Conservation (phyloP, 2,888 invertebrate species). For the Copidosoma aretas region DNA sequence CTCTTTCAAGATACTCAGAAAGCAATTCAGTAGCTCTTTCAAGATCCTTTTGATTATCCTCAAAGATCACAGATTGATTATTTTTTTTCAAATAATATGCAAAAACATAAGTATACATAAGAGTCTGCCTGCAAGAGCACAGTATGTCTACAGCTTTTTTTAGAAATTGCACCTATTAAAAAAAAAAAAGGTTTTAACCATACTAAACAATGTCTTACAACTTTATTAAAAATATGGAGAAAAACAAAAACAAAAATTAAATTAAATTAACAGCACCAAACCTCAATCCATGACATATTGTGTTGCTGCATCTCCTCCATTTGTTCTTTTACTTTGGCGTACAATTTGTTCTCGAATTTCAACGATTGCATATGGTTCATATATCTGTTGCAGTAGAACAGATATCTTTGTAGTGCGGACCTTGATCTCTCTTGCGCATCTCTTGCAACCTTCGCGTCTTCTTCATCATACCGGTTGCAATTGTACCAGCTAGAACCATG, state of each 20-base stretch:
- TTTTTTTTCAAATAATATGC: slow-evolving; percentile 97
- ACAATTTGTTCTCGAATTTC: slow-evolving; percentile 96
- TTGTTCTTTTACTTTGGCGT: slow-evolving; percentile 94
- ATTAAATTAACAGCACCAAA: slow-evolving; percentile 56
- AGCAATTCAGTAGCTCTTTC: slow-evolving; percentile 97
- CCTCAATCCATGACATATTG: slow-evolving; percentile 99
- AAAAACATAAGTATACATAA: slow-evolving; percentile 99
- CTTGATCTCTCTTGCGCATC: slow-evolving; percentile 95
- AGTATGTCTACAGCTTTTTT: slow-evolving; percentile 97
- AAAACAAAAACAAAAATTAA: no score
- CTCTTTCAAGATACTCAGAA: slow-evolving; percentile 96
- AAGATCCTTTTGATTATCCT: slow-evolving; percentile 97
- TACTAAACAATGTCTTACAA: no score
- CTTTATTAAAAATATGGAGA: no score
- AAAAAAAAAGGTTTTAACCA: neutral
- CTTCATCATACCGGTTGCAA: slow-evolving; percentile 97
- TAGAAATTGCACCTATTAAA: slow-evolving; percentile 87
- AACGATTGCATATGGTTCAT: slow-evolving; percentile 99
- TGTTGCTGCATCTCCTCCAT: slow-evolving; percentile 99
- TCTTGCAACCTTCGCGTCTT: slow-evolving; percentile 93
- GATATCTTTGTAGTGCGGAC: slow-evolving; percentile 92
- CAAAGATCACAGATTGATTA: slow-evolving; percentile 98
- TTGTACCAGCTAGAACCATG: slow-evolving; percentile 99
- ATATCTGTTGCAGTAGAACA: slow-evolving; percentile 98
- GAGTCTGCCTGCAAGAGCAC: slow-evolving; percentile 94